These are phyloP conservation scores for Xestoiulus laeticollis DNA, from an alignment of 2,888 invertebrate species.

Conservation along the genomic window DNA sequence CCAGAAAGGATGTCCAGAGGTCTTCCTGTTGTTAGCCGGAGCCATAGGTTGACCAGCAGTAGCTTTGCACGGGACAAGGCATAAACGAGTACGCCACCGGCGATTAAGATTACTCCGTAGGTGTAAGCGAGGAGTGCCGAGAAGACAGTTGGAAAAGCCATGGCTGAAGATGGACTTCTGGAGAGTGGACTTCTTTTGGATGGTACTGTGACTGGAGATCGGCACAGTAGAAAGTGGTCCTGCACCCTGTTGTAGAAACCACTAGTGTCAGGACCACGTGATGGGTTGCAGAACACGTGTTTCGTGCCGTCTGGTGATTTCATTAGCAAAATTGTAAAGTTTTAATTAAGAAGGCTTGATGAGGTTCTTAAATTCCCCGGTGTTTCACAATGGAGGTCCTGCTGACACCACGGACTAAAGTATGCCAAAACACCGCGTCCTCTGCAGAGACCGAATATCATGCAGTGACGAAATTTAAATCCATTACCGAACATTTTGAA, in stretches of 20 bases:
- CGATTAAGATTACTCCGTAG: not conserved
- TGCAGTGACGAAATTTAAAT: too few species aligned
- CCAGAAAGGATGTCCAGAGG: not conserved
- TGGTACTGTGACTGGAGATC: not conserved
- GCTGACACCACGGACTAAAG: not conserved
- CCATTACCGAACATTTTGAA: too few species aligned
- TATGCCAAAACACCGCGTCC: not conserved
- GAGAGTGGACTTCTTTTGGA: not conserved
- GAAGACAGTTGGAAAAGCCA: not conserved
- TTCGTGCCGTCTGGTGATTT: not conserved
- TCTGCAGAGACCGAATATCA: not conserved
- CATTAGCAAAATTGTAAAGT: not conserved
- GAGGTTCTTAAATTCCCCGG: not conserved
- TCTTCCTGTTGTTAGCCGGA: not conserved
- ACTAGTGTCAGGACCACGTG: not conserved
- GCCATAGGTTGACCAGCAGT: not conserved
- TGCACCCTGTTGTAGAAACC: not conserved
- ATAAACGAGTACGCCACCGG: not conserved
- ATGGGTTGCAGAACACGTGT: not conserved
- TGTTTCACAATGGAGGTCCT: not conserved
- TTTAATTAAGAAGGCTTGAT: not conserved
- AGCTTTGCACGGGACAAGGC: not conserved
- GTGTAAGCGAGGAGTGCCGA: not conserved
- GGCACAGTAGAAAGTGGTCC: not conserved
- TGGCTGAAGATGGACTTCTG: not conserved